These are phyloP conservation scores for Calameuta filiformis DNA, from an alignment of 2,888 invertebrate genomes.

Conservation along the genomic window DNA sequence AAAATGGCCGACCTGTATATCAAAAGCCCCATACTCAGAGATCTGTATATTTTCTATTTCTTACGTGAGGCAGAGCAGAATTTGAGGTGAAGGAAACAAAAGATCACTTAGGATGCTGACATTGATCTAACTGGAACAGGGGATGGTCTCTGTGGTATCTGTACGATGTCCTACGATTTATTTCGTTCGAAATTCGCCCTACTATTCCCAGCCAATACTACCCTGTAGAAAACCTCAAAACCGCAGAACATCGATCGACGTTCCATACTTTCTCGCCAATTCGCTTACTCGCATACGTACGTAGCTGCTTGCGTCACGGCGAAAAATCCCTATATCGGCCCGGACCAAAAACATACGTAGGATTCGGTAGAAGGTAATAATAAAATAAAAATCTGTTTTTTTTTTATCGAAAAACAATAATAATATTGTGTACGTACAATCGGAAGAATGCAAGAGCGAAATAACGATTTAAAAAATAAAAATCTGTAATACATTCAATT, in stretches of 20 bases:
- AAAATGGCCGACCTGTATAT: too few relatives aligned
- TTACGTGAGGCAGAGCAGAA: not conserved
- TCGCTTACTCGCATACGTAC: not conserved
- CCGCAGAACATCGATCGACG: constrained; percentile 30
- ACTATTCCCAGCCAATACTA: not conserved
- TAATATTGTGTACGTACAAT: not conserved
- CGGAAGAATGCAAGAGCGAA: not conserved
- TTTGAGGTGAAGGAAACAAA: not conserved
- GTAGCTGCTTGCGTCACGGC: not conserved
- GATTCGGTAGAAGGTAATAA: not conserved
- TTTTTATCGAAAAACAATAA: not conserved
- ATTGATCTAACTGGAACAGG: constrained; percentile 16
- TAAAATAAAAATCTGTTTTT: not conserved
- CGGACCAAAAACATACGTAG: not conserved
- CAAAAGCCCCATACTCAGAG: not conserved
- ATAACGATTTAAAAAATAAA: not conserved
- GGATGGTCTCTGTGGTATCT: constrained; percentile 12
- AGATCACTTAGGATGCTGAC: constrained; percentile 16
- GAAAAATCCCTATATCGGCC: not conserved
- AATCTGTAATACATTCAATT: not conserved
- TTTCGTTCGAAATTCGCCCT: constrained; percentile 18
- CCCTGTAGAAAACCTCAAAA: constrained; percentile 13
- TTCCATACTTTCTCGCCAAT: constrained; percentile 28
- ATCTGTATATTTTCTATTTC: not conserved
- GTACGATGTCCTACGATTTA: not conserved